phyloP scores from a whole-genome alignment of 1,140 invertebrate species.

The Holcopasites calliopsidis region DNA sequence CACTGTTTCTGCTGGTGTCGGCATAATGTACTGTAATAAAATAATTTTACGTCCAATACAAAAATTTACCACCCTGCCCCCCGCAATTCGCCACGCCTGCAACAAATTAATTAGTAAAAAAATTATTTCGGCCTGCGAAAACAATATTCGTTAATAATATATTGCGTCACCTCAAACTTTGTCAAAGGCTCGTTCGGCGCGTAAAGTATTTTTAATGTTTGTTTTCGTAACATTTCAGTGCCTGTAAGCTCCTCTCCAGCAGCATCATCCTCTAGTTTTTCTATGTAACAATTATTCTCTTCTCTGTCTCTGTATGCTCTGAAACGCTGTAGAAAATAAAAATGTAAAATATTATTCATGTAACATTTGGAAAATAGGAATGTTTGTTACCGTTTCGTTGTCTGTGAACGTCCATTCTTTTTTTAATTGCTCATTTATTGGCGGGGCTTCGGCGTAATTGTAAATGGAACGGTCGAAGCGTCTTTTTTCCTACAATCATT shows the following conservation, averaged over 20 bases:
- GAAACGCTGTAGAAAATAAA: conserved; percentile 62
- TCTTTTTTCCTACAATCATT: conserved; percentile 58
- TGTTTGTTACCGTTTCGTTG: conserved; percentile 63
- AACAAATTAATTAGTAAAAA: neutral
- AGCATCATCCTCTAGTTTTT: conserved; percentile 53
- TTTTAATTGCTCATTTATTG: neutral
- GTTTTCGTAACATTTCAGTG: neutral
- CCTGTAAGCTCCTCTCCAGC: neutral
- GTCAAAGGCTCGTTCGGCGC: conserved; percentile 56
- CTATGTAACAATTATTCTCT: conserved; percentile 68
- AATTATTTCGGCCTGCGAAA: neutral
- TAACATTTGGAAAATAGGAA: neutral
- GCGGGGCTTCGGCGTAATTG: conserved; percentile 6
- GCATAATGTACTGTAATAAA: conserved; percentile 57
- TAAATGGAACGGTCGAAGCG: conserved; percentile 66
- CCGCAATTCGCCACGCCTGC: conserved; percentile 72
- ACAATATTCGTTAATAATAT: neutral
- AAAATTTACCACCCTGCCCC: conserved; percentile 69
- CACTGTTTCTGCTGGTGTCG: neutral
- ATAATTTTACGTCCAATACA: conserved; percentile 64
- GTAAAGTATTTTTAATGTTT: conserved; percentile 56
- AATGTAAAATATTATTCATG: neutral
- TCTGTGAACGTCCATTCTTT: conserved; percentile 67
- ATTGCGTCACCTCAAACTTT: conserved; percentile 67
- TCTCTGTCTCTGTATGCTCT: conserved; percentile 69